phyloP scores from a whole-genome alignment of 1,140 invertebrate genomes.

The Propsilocerus akamusi region DNA sequence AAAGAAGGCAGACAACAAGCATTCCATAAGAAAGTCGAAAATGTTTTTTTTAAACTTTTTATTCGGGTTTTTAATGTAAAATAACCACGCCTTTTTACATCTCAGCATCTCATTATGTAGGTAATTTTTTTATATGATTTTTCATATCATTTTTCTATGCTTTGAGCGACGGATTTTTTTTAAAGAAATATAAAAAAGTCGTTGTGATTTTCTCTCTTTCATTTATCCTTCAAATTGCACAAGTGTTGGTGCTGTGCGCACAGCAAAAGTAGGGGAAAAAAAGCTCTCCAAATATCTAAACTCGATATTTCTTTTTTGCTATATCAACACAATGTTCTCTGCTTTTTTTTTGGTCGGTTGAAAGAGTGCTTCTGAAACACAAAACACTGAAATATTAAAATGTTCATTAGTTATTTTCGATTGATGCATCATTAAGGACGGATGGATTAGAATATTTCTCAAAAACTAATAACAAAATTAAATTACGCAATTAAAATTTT shows the following conservation, averaged over 20 bases:
- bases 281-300: not conserved
- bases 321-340: not conserved
- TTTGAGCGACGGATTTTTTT: conserved; percentile 4
- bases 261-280: conserved; percentile 2
- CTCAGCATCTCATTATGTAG: not conserved
- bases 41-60: not conserved
- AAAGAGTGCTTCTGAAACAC: conserved; percentile 1
- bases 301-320: not conserved
- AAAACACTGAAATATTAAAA: conserved; percentile 3
- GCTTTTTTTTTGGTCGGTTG: not conserved
- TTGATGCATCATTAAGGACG: conserved; percentile 1
- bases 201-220: not conserved
- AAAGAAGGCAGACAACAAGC: not conserved
- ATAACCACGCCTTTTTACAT: conserved; percentile 4
- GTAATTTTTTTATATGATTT: conserved; percentile 2
- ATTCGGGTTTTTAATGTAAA: conserved; percentile 3
- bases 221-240: not conserved
- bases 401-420: conserved; percentile 1
- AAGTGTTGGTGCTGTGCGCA: not conserved
- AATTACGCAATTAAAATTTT: not conserved
- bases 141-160: not conserved
- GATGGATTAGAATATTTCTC: not conserved
- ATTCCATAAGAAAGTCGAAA: not conserved
- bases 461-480: not conserved
- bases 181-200: conserved; percentile 1